Conservation (phyloP, 1,140 invertebrate genomes). For the Rhopalosiphum maidis region DNA sequence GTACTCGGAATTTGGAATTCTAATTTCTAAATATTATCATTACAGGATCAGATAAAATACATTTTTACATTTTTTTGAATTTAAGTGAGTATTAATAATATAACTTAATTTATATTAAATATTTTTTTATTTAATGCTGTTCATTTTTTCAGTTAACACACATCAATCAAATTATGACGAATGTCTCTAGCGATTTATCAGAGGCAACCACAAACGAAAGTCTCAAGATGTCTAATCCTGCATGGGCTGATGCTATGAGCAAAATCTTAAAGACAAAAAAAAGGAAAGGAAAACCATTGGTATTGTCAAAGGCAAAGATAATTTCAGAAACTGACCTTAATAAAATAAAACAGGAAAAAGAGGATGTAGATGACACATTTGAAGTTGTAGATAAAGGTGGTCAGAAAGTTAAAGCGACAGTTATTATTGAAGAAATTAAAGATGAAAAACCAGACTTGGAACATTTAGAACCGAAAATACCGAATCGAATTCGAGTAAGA, state of each 20-base stretch:
- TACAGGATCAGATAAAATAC: no score
- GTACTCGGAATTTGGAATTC: no score
- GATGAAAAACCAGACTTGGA: slow-evolving; percentile 59
- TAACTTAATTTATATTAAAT: no score
- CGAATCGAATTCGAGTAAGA: slow-evolving; percentile 58
- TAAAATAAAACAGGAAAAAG: slow-evolving; percentile 58
- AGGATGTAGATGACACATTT: slow-evolving; percentile 51
- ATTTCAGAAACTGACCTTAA: slow-evolving; percentile 64
- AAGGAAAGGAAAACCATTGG: slow-evolving; percentile 60
- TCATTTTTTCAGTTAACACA: neutral
- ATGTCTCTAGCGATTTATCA: neutral
- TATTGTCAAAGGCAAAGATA: slow-evolving; percentile 73
- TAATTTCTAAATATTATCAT: no score
- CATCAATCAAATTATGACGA: neutral
- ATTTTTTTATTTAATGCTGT: no score
- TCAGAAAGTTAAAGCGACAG: neutral
- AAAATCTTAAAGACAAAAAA: slow-evolving; percentile 62
- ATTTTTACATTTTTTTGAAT: no score
- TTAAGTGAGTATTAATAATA: no score
- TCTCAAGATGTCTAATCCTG: slow-evolving; percentile 63
- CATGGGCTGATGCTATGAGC: slow-evolving; percentile 75
- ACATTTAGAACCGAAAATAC: slow-evolving; percentile 59
- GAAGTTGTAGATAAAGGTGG: slow-evolving; percentile 52
- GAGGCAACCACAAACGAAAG: neutral
- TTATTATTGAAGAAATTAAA: slow-evolving; percentile 61